Evolutionary conservation across 1,140 invertebrate species (phyloP).

Genomic region (Tetramorium simillimum): DNA sequence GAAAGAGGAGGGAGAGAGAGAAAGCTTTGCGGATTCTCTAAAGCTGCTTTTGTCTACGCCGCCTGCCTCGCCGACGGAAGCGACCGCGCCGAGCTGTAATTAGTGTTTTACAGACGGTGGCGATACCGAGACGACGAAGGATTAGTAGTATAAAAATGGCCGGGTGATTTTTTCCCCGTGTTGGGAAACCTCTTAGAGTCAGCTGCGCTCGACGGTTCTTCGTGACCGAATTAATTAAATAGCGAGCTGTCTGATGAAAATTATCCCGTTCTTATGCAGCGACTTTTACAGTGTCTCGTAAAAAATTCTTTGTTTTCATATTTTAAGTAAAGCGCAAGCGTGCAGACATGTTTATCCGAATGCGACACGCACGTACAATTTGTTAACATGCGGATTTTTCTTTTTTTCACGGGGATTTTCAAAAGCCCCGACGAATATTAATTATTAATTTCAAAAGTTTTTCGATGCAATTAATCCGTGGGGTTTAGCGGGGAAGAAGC

Average conservation of each 20-base stretch:
- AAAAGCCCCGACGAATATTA: too few relatives aligned
- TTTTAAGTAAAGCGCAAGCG: not conserved
- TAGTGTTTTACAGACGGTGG: slow-evolving; percentile 53
- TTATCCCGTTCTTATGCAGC: not conserved
- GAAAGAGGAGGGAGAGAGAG: not conserved
- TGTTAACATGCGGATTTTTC: too few relatives aligned
- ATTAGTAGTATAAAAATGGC: slow-evolving; percentile 46
- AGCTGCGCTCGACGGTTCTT: not conserved
- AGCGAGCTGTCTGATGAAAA: not conserved
- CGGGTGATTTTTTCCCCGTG: slow-evolving; percentile 19
- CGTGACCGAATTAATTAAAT: slow-evolving; percentile 35
- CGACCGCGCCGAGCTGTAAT: slow-evolving; percentile 51
- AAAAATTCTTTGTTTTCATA: not conserved
- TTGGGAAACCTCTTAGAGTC: not conserved
- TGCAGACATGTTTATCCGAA: not conserved
- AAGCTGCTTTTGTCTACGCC: slow-evolving; percentile 56
- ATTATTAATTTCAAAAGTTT: slow-evolving; percentile 5
- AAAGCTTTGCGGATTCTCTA: slow-evolving; percentile 51
- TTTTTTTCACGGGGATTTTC: too few relatives aligned
- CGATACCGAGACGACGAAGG: not conserved
- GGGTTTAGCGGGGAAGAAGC: not conserved
- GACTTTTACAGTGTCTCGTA: not conserved
- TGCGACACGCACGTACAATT: too few relatives aligned
- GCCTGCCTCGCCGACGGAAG: slow-evolving; percentile 32
- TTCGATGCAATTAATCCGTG: not conserved